These are phyloP conservation scores for Notodonta dromedarius DNA, from an alignment of 2,888 invertebrate species.

Conservation along the genomic window DNA sequence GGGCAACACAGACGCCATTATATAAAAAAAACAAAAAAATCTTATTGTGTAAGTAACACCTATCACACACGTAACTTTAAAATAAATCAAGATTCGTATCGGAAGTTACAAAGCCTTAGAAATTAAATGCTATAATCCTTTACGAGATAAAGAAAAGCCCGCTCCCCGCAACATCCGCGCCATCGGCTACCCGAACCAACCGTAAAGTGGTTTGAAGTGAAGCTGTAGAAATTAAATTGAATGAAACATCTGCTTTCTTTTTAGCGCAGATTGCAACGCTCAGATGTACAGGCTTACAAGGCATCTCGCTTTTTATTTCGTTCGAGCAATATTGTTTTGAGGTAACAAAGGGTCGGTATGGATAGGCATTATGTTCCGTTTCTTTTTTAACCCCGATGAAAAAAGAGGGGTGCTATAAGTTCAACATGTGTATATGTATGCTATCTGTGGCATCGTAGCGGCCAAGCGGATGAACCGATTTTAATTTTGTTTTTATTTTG, in stretches of 20 bases:
- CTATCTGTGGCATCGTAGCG: too few species aligned
- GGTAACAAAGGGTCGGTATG: too few species aligned
- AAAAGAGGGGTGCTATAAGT: too few species aligned
- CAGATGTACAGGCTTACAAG: slow-evolving; percentile 15
- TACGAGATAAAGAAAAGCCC: slow-evolving; percentile 4
- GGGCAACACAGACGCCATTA: too few species aligned
- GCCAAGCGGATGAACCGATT: too few species aligned
- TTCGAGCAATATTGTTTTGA: not conserved
- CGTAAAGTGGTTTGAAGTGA: slow-evolving; percentile 29
- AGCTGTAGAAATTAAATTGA: slow-evolving; percentile 37
- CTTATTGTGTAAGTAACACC: too few species aligned
- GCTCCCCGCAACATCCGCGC: slow-evolving; percentile 8
- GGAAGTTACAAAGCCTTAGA: not conserved
- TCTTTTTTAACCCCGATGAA: too few species aligned
- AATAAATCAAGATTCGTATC: not conserved
- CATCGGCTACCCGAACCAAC: slow-evolving; percentile 27
- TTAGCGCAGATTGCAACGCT: slow-evolving; percentile 28
- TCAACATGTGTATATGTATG: too few species aligned
- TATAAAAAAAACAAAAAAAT: too few species aligned
- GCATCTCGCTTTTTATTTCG: not conserved
- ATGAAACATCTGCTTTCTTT: slow-evolving; percentile 23
- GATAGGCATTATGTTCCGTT: too few species aligned
- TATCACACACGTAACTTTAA: not conserved
- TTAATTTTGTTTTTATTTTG: too few species aligned
- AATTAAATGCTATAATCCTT: not conserved